Conservation (phyloP, 2,113 vertebrate genomes). For the Pogona vitticeps region DNA sequence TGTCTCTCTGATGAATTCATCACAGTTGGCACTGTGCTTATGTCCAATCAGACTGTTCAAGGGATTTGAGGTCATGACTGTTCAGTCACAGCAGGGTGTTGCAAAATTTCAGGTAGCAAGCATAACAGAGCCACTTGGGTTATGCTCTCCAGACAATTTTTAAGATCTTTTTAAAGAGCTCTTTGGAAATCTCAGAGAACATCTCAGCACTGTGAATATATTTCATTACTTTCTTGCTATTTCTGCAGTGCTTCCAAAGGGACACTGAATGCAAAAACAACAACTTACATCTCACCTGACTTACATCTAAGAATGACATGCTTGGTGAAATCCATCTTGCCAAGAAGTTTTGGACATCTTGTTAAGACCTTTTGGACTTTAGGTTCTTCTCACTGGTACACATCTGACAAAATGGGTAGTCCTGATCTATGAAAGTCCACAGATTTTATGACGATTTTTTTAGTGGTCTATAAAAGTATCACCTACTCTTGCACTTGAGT, state of each 20-base stretch:
- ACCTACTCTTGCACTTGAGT: background rate
- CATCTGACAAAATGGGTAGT: no score
- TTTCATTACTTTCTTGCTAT: conserved; percentile 61
- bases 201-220: conserved; percentile 39
- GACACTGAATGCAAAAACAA: conserved; percentile 28
- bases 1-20: conserved; percentile 29
- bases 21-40: background rate
- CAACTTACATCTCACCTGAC: background rate
- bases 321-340: no score
- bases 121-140: conserved; percentile 37
- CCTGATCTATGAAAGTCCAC: no score
- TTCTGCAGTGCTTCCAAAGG: conserved; percentile 55
- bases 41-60: conserved; percentile 41
- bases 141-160: conserved; percentile 34
- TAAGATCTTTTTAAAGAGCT: conserved; percentile 39
- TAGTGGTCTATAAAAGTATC: no score
- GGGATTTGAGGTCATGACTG: conserved; percentile 31
- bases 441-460: no score
- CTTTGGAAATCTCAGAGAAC: conserved; percentile 41
- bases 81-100: conserved; percentile 38
- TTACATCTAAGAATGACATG: no score
- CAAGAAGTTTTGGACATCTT: no score
- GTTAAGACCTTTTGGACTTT: no score
- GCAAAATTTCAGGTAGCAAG: conserved; percentile 20
- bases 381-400: no score